These are phyloP conservation scores for Melanophora roralis DNA, from an alignment of 2,888 invertebrate species.

Conservation along the genomic window DNA sequence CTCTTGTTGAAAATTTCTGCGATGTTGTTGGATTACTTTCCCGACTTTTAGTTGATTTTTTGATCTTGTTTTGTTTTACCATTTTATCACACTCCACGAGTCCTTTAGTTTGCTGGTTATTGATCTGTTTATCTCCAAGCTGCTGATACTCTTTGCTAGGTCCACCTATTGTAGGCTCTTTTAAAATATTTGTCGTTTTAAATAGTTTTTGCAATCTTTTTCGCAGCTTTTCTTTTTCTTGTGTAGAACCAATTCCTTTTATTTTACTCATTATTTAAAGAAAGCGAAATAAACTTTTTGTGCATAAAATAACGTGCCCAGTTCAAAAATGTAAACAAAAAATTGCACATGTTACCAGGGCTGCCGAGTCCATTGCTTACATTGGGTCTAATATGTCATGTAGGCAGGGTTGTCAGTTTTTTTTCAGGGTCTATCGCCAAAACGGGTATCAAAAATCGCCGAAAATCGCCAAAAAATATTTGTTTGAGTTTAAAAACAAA, in stretches of 20 bases:
- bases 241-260: neutral
- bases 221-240: constrained; percentile 55
- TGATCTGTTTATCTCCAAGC: neutral
- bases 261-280: constrained; percentile 16
- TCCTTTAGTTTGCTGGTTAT: neutral
- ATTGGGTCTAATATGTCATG: no score
- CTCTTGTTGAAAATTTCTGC: neutral
- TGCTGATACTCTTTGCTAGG: neutral
- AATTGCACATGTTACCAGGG: constrained; percentile 28
- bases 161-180: neutral
- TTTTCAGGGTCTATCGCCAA: no score
- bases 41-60: no score
- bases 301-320: constrained; percentile 36
- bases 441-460: no score
- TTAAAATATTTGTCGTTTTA: constrained; percentile 12
- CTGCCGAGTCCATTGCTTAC: neutral
- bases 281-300: neutral
- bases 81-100: neutral
- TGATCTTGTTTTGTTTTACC: neutral
- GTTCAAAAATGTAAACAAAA: constrained; percentile 48
- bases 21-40: neutral
- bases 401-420: no score
- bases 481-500: no score
- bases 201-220: constrained; percentile 51
- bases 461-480: no score